A percentile compares a stretch with the other conserved stretches of the same genome.
These are phyloP conservation scores for Nyctereutes procyonoides DNA, from an alignment of 2,113 vertebrate species.

Conservation along the genomic window DNA sequence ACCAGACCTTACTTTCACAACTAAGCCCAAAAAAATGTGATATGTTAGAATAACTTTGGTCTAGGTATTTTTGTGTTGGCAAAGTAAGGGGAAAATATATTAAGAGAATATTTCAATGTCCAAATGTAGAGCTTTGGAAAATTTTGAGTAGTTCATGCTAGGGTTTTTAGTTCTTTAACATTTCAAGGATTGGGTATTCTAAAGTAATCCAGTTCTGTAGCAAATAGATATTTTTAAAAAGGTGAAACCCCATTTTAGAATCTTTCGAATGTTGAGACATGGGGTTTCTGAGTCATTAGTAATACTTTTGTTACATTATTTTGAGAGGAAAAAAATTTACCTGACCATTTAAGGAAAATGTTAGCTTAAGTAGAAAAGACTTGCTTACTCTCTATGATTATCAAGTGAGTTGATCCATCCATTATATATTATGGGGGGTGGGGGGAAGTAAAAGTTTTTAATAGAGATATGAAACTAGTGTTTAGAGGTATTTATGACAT, in stretches of 20 bases:
- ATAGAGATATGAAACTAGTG: constrained; percentile 52
- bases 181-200: constrained; percentile 30
- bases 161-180: constrained; percentile 33
- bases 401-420: constrained; percentile 8
- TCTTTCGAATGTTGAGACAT: constrained; percentile 54
- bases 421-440: neutral
- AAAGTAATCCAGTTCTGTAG: constrained; percentile 45
- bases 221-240: constrained; percentile 51
- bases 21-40: neutral
- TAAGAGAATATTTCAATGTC: constrained; percentile 67
- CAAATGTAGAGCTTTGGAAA: constrained; percentile 31
- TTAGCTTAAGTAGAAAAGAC: neutral
- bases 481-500: constrained; percentile 76
- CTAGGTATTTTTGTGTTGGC: constrained; percentile 57
- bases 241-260: neutral
- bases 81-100: constrained; percentile 5
- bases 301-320: neutral
- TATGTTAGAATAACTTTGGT: constrained; percentile 68
- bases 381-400: constrained; percentile 43
- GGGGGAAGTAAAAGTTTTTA: constrained; percentile 56
- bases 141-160: constrained; percentile 11
- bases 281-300: neutral
- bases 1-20: constrained; percentile 38
- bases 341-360: constrained; percentile 56
- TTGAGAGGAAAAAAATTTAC: constrained; percentile 20